Base-by-base conservation (phyloP, 2,888 invertebrate genomes). In the Agriotes lineatus region DNA sequence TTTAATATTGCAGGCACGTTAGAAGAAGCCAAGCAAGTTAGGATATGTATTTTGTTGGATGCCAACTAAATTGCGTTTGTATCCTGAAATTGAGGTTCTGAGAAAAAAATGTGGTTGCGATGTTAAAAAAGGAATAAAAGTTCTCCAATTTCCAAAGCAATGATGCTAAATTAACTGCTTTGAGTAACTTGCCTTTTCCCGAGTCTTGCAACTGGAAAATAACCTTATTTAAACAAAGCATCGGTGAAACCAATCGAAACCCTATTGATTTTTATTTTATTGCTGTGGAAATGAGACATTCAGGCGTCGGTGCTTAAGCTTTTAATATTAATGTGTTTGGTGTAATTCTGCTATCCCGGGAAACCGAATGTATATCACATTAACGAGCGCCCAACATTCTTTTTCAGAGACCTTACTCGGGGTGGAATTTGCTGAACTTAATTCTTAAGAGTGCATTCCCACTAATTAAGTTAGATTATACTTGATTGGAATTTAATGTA, bases 1-100 rank as follows among this genome's bases (percentile, higher is more conserved):
- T 48, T 48, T 48, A 48, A 48, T 48, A 48, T 48, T 20, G 19
- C 22, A n/a, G 48, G 48, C 22, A 48, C 20, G 22, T 48, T 48
- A 48, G 22, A 48, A 48, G 48, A 22, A 48, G 22, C 5, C 20
- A 48, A 7, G 22, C 48, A 48, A 19, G 48, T 48, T 22, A 22
- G 9, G 48, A 10, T 39, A 39, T 39, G 39, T 20, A 22, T 22
- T 48, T 22, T 48, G 48, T 18, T 48, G 48, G 19, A 48, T 19
- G 48, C 18, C 20, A 48, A 22, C 48, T 2, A 22, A 48, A 48
- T 48, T 20, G 1, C n/a, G n/a, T n/a, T n/a, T n/a, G n/a, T n/a
- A n/a, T n/a, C n/a, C n/a, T n/a, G n/a, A n/a, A n/a, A n/a, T n/a
- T n/a, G n/a, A n/a, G n/a, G n/a, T n/a, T n/a, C n/a, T n/a, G n/a